Percentiles rank a stretch among this genome's conserved stretches.
Evolutionary conservation across 37 sponge, comb jelly and placozoan genomes (phyloP).

Genomic region (Cladorhizidae sp.): DNA sequence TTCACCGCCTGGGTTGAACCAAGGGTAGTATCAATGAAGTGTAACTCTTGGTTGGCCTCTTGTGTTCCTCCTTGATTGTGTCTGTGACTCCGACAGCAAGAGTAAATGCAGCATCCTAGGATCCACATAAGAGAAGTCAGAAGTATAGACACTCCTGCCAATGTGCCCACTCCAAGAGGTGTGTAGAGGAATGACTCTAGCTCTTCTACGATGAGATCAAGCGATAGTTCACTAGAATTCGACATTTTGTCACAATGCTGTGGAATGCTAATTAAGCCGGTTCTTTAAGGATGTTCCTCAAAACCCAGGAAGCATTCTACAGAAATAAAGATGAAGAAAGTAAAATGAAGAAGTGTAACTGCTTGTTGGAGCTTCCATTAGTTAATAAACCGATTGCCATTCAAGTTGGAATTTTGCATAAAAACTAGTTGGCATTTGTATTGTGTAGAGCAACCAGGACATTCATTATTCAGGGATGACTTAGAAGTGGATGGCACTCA

Average conservation of each 20-base stretch:
- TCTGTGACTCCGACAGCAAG: slow-evolving; percentile 23
- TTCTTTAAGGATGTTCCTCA: background rate
- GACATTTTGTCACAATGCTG: background rate
- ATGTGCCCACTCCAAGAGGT: slow-evolving; percentile 53
- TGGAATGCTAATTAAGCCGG: background rate
- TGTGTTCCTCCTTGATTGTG: slow-evolving; percentile 31
- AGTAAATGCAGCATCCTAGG: slow-evolving; percentile 44
- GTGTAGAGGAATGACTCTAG: slow-evolving; percentile 65
- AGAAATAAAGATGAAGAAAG: too few species aligned
- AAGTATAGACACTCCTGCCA: slow-evolving; percentile 33
- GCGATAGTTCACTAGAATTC: background rate
- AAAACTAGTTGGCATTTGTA: background rate
- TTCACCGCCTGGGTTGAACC: background rate
- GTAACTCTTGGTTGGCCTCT: slow-evolving; percentile 43
- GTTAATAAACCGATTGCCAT: background rate
- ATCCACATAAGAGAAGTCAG: slow-evolving; percentile 55
- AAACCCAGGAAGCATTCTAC: too few species aligned
- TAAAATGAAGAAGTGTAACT: too few species aligned
- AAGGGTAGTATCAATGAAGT: slow-evolving; percentile 20
- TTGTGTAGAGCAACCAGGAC: background rate
- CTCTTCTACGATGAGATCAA: background rate
- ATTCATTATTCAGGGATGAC: background rate
- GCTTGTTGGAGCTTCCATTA: too few species aligned
- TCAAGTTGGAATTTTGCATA: background rate
- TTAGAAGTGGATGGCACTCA: background rate